Evolutionary conservation across 2,797 vertebrate species (phyloP).

Genomic region (Leptodactylus fallax): DNA sequence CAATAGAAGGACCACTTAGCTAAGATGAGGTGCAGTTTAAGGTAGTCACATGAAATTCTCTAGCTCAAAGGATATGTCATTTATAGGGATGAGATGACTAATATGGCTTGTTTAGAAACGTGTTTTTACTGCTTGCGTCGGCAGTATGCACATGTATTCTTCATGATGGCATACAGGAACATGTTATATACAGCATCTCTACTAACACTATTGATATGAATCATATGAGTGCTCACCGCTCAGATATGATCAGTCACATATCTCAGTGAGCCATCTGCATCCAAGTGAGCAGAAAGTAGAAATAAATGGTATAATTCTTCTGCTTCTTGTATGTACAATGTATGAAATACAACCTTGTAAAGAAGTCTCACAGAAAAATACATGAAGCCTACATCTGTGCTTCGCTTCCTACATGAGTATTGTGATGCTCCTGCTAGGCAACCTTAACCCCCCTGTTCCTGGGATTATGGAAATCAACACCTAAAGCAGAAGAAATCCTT

Average conservation of each 20-base stretch:
- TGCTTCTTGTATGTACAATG: neutral
- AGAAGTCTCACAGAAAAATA: neutral
- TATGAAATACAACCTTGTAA: neutral
- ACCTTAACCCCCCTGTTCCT: neutral
- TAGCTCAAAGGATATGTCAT: neutral
- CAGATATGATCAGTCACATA: neutral
- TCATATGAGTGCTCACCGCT: neutral
- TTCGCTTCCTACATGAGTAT: neutral
- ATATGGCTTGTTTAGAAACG: neutral
- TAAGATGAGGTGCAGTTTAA: neutral
- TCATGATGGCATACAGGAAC: neutral
- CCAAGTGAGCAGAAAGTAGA: neutral
- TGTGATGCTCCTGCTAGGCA: neutral
- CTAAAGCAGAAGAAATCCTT: neutral
- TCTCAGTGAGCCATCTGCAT: neutral
- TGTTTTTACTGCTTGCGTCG: neutral
- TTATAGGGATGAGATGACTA: neutral
- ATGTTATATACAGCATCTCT: neutral
- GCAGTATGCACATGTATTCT: neutral
- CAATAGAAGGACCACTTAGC: no score
- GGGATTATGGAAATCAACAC: slow-evolving; percentile 5
- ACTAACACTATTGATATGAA: neutral
- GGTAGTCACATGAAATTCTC: neutral
- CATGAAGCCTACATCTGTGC: neutral
- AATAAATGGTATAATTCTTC: neutral